These are phyloP conservation scores for Agelas oroides DNA, from an alignment of 37 sponge, comb jelly and placozoan genomes.

Conservation along the genomic window DNA sequence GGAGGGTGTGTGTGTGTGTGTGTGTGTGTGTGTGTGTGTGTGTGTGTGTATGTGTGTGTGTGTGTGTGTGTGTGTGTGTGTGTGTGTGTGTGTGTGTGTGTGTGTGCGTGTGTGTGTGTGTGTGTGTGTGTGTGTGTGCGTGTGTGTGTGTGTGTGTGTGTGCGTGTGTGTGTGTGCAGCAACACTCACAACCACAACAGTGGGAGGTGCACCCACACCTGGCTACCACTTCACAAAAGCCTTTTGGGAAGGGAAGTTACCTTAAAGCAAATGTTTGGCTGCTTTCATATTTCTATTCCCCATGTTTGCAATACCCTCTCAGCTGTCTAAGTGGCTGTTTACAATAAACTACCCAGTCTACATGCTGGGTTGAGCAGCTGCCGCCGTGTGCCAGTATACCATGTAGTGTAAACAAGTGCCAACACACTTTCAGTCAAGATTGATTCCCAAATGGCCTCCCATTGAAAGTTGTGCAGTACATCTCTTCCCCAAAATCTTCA, in stretches of 20 bases:
- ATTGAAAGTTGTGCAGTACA: too few species aligned
- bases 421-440: too few species aligned
- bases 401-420: too few species aligned
- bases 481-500: neutral
- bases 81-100: constrained; percentile 1
- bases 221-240: neutral
- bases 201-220: too few species aligned
- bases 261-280: too few species aligned
- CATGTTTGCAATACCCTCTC: too few species aligned
- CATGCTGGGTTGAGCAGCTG: too few species aligned
- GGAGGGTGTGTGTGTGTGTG: neutral
- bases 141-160: neutral
- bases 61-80: neutral
- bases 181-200: neutral
- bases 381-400: too few species aligned
- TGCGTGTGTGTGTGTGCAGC: neutral
- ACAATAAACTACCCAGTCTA: too few species aligned
- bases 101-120: neutral
- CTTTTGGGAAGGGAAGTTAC: neutral
- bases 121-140: neutral
- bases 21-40: constrained; percentile 2
- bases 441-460: too few species aligned
- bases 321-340: too few species aligned
- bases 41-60: neutral
- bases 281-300: too few species aligned